Base-by-base conservation (phyloP, 1,140 invertebrate species). In the Acromyrmex echinatior region DNA sequence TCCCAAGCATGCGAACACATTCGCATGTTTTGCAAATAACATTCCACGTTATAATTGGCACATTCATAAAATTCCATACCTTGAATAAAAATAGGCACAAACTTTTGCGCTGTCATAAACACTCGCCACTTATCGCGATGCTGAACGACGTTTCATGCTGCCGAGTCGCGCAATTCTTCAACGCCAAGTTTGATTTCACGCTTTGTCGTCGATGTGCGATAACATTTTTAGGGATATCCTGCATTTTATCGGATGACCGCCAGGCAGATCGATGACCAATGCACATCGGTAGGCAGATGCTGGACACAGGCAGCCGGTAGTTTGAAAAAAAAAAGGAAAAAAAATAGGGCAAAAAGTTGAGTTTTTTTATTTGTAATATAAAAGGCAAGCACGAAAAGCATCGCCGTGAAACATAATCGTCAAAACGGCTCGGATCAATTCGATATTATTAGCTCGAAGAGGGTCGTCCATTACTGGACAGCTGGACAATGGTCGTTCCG, bases 391-490 rank as follows among this genome's bases (percentile, higher is more conserved):
- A 58, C 56, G 80, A 39, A 25, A 71, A 89, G 88, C 70, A 89
- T 90, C 89, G 25, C 35, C 25, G 91, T 93, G 93, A 93, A 94
- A 94, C 92, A 92, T 92, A 93, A 94, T 94, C 92, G 89, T 89
- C 85, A 86, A 92, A 92, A 87, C 86, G 92, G 91, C 92, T 92
- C 87, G 90, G 93, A 94, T 94, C 93, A 93, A 92, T 93, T 94
- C 92, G 86, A 88, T 91, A 92, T 94, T 92, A 92, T 92, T 93
- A 92, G 93, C 87, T 90, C 86, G 90, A 90, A 80, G 89, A 91
- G 91, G 93, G 91, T 92, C 91, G 88, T 92, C 88, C 62, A 89
- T 93, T 93, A 91, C 90, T 76, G 92, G 87, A 92, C 93, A 94
- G 92, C 92, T 94, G 93, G 93, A 93, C 93, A 92, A 87, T 93